These are phyloP conservation scores for Rutilus rutilus DNA, from an alignment of 2,113 vertebrate genomes.

Conservation along the genomic window DNA sequence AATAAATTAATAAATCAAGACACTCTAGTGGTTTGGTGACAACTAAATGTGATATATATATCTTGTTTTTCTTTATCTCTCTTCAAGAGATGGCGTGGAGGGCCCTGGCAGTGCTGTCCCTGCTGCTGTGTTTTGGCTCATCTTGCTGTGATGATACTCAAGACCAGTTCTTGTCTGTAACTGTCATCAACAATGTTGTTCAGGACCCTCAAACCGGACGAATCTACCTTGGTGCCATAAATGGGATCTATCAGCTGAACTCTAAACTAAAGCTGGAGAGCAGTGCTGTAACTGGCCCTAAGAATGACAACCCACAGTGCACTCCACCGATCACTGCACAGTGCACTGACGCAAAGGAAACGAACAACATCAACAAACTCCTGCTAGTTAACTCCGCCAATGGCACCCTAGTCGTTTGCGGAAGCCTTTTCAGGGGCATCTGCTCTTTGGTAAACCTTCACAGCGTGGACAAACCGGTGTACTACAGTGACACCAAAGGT, in stretches of 20 bases:
- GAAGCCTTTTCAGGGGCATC: constrained; percentile 92
- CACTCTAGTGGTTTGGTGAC: not conserved
- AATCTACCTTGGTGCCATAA: constrained; percentile 89
- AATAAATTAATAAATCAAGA: not conserved
- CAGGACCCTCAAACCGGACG: constrained; percentile 78
- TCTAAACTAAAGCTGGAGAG: constrained; percentile 68
- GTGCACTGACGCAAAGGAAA: constrained; percentile 78
- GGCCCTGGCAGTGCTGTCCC: constrained; percentile 55
- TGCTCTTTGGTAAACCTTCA: constrained; percentile 86
- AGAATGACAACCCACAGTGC: constrained; percentile 83
- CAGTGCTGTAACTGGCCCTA: constrained; percentile 75
- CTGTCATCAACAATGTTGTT: constrained; percentile 86
- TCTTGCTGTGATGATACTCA: constrained; percentile 6
- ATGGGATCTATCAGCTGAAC: constrained; percentile 86
- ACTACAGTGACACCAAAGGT: constrained; percentile 87
- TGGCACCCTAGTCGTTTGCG: constrained; percentile 84
- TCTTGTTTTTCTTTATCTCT: constrained; percentile 11
- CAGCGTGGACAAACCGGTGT: constrained; percentile 74
- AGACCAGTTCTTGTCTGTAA: constrained; percentile 67
- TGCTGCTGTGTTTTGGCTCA: constrained; percentile 1
- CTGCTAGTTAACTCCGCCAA: constrained; percentile 80
- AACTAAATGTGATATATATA: not conserved
- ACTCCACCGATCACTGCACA: constrained; percentile 87
- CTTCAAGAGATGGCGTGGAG: constrained; percentile 68
- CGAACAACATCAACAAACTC: constrained; percentile 89